Percentiles rank a stretch among this genome's conserved stretches.
Evolutionary conservation across 2,888 invertebrate genomes (phyloP).

Genomic region (Kryphioiulus occultus): DNA sequence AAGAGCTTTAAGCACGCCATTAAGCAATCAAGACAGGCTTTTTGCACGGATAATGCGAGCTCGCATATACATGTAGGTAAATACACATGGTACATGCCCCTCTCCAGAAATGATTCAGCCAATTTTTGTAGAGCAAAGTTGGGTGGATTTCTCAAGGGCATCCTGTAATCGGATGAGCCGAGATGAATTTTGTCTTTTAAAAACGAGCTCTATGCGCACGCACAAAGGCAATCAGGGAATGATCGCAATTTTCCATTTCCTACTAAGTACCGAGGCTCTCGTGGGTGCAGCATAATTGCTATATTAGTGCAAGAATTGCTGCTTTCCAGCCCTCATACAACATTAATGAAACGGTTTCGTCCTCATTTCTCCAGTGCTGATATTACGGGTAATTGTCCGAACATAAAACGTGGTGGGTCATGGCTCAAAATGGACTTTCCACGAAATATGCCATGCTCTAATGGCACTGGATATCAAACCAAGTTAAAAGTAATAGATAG

Average conservation of each 20-base stretch:
- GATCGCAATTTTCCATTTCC: slow-evolving; percentile 31
- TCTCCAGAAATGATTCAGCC: not conserved
- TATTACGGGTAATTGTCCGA: not conserved
- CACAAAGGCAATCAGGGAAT: slow-evolving; percentile 36
- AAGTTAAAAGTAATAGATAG: no score
- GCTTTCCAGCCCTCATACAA: not conserved
- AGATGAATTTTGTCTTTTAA: not conserved
- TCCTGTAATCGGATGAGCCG: not conserved
- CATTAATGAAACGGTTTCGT: not conserved
- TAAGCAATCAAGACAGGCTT: not conserved
- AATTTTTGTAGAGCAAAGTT: not conserved
- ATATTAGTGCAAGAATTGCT: not conserved
- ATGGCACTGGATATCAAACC: no score
- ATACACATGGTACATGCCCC: not conserved
- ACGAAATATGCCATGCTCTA: no score
- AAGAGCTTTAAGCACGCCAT: not conserved
- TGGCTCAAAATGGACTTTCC: no score
- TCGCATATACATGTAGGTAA: not conserved
- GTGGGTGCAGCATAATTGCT: not conserved
- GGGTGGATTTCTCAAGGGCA: not conserved
- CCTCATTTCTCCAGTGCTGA: not conserved
- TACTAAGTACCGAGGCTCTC: not conserved
- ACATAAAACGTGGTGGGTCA: not conserved
- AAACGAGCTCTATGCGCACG: not conserved
- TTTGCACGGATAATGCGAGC: not conserved